These are phyloP conservation scores for Cynocephalus volans DNA, from an alignment of 2,113 vertebrate species.

Conservation along the genomic window DNA sequence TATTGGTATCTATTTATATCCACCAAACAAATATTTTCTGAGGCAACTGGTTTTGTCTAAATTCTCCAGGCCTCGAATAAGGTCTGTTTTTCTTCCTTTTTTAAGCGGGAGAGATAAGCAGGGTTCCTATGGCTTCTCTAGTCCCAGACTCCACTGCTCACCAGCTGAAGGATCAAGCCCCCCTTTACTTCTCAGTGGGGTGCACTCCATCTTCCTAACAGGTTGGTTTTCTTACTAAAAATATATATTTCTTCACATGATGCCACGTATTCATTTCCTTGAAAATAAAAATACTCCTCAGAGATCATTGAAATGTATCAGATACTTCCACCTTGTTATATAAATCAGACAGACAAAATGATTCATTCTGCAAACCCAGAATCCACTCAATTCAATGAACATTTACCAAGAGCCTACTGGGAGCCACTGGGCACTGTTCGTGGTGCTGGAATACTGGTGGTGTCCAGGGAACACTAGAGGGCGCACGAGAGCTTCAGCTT, in stretches of 20 bases:
- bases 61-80: not conserved
- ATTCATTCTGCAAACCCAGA: not conserved
- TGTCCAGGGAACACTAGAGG: conserved; percentile 63
- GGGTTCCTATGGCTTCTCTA: not conserved
- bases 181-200: not conserved
- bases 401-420: not conserved
- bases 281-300: conserved; percentile 51
- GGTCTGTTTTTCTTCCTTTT: not conserved
- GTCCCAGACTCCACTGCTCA: not conserved
- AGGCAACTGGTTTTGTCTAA: conserved; percentile 33
- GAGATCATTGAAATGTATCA: not conserved
- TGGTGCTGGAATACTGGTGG: conserved; percentile 72
- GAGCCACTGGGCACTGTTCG: conserved; percentile 62
- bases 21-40: not conserved
- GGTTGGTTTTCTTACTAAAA: not conserved
- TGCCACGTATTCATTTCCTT: not conserved
- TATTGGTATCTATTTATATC: not conserved
- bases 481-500: not conserved
- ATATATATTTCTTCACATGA: not conserved
- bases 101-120: not conserved
- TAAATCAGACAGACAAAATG: not conserved
- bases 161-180: not conserved
- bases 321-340: not conserved
- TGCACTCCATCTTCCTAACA: not conserved
- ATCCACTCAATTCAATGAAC: not conserved